Evolutionary conservation across 2,888 invertebrate genomes (phyloP).

Genomic region (Drosophila pullipes): DNA sequence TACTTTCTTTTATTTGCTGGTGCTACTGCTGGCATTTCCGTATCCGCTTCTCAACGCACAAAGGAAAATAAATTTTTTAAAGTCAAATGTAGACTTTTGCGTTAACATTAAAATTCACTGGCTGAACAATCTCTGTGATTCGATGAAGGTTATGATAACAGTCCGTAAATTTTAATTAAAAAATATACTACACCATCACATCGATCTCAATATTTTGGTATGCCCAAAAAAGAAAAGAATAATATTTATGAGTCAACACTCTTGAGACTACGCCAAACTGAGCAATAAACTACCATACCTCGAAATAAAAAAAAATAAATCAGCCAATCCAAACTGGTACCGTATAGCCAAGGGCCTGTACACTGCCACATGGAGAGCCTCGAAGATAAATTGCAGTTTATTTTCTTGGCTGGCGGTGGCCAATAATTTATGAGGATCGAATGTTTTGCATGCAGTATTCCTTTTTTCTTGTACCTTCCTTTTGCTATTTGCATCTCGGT

Average conservation of each 20-base stretch:
- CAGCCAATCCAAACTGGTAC: conserved; percentile 21
- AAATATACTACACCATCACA: background rate
- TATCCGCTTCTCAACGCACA: conserved; percentile 60
- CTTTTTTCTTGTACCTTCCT: conserved; percentile 43
- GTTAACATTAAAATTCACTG: conserved; percentile 32
- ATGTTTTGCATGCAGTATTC: conserved; percentile 75
- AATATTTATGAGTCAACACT: background rate
- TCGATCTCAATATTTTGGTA: background rate
- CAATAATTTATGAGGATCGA: conserved; percentile 76
- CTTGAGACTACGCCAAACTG: background rate
- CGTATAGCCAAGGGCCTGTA: conserved; percentile 2
- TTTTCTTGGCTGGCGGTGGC: conserved; percentile 53
- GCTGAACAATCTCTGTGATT: conserved; percentile 16
- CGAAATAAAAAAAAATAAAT: background rate
- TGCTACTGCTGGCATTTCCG: conserved; percentile 64
- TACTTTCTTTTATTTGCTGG: conserved; percentile 15
- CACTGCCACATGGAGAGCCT: conserved; percentile 7
- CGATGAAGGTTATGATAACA: conserved; percentile 6
- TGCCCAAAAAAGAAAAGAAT: background rate
- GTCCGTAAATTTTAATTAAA: background rate
- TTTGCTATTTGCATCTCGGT: conserved; percentile 19
- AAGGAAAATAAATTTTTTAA: conserved; percentile 1
- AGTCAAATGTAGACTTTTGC: conserved; percentile 37
- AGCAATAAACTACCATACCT: conserved; percentile 2
- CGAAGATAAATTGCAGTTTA: conserved; percentile 73